Evolutionary conservation across 1,140 invertebrate genomes (phyloP), one percentile per base, ranked within the genome.

Genomic region (Neodiprion pinetum): DNA sequence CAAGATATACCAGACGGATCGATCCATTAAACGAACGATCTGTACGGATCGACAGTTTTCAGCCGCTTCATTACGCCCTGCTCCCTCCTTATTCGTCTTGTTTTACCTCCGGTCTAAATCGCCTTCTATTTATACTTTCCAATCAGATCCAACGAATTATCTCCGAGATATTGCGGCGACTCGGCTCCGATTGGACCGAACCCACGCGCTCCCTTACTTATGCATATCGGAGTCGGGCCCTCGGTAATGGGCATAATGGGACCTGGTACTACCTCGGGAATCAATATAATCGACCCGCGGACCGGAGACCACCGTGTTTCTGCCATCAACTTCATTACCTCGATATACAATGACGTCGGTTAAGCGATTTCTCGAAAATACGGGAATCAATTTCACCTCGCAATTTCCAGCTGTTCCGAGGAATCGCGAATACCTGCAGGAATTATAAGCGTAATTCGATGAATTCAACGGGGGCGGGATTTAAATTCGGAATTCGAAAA

Each of bases 261-360:
- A 61, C 53, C n/a, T 61, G 53, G 11, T 61, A 14, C 53, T 61
- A 12, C 53, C 53, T 69, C 67, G 8, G 21, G 74, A 74, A 79
- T 78, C 78, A 79, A 81, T 81, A 76, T 72, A 74, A 77, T 80
- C 80, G 80, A 49, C 47, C n/a, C 49, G n/a, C n/a, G n/a, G 17
- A 74, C 75, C 78, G 78, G 65, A 70, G 78, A 78, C 80, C 78
- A 81, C 80, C 80, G 67, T 67, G 75, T 14, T 67, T 61, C 70
- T 67, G 73, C 73, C 76, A 80, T 81, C 81, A 79, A 77, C 80
- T 81, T 81, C 74, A 74, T 81, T 79, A 80, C 73, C 53, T 61
- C 53, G 53, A 61, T 61, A 61, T 61, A 61, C 53, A 17, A 17
- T 61, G 53, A 61, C 53, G n/a, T 61, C n/a, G n/a, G 53, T 61